These are phyloP conservation scores for Salvelinus namaycush DNA, from an alignment of 2,113 vertebrate genomes.

Conservation along the genomic window DNA sequence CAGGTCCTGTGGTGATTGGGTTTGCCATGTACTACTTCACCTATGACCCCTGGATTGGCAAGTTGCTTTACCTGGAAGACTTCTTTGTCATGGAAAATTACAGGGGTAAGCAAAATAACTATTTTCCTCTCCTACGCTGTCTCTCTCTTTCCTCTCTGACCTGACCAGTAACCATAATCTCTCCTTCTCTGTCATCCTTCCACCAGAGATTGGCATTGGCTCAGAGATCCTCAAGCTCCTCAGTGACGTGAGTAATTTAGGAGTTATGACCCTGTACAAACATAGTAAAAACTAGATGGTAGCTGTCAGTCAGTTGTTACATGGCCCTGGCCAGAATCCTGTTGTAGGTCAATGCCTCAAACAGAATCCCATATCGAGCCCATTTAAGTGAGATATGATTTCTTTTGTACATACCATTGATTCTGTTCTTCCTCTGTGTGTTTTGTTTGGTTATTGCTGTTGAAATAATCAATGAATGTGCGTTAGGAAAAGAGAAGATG, in stretches of 20 bases:
- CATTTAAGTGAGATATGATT: too few species aligned
- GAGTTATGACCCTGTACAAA: neutral
- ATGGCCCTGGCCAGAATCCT: too few species aligned
- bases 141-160: neutral
- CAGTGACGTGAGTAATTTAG: conserved; percentile 80
- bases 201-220: conserved; percentile 89
- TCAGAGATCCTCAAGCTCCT: conserved; percentile 92
- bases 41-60: conserved; percentile 97
- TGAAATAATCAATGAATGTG: too few species aligned
- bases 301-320: too few species aligned
- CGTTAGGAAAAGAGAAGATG: too few species aligned
- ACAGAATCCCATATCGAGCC: too few species aligned
- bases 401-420: too few species aligned
- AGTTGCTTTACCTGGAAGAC: conserved; percentile 96
- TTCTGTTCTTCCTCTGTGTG: too few species aligned
- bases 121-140: too few species aligned
- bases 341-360: too few species aligned
- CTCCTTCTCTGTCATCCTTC: neutral
- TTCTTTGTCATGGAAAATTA: conserved; percentile 94
- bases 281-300: too few species aligned
- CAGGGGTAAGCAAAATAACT: conserved; percentile 75
- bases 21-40: conserved; percentile 99
- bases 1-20: conserved; percentile 85
- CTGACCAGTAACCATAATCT: neutral
- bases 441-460: too few species aligned